Conservation (phyloP, 2,797 vertebrate genomes). For the Acanthurus leucopareius region DNA sequence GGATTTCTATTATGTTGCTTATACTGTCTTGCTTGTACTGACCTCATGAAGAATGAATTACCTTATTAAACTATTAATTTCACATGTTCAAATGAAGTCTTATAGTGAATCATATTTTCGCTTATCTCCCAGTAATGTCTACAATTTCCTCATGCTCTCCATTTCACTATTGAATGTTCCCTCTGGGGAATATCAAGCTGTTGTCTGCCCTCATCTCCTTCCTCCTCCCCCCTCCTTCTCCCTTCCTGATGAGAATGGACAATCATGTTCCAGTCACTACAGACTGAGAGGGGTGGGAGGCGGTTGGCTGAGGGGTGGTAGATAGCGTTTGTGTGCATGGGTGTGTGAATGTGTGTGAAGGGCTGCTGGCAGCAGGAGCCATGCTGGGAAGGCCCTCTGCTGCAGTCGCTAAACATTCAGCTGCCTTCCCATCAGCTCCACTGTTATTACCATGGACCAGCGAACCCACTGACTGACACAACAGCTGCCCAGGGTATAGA, state of each 20-base stretch:
- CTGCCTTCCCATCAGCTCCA: constrained; percentile 68
- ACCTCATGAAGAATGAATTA: constrained; percentile 39
- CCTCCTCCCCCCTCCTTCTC: background rate
- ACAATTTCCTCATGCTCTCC: constrained; percentile 47
- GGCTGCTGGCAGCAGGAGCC: constrained; percentile 40
- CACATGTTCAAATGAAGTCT: constrained; percentile 41
- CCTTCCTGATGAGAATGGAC: constrained; percentile 52
- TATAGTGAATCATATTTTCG: constrained; percentile 53
- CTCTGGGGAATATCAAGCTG: constrained; percentile 56
- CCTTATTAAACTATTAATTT: constrained; percentile 41
- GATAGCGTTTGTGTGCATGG: constrained; percentile 25
- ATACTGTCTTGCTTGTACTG: background rate
- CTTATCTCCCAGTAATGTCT: constrained; percentile 38
- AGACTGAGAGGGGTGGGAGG: constrained; percentile 39
- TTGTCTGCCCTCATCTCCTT: constrained; percentile 34
- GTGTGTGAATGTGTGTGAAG: constrained; percentile 5
- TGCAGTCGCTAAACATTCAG: constrained; percentile 70
- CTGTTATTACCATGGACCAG: constrained; percentile 77
- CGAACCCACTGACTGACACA: constrained; percentile 64
- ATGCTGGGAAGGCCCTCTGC: constrained; percentile 63
- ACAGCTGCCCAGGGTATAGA: constrained; percentile 66
- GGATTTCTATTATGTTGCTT: background rate
- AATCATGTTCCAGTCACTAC: constrained; percentile 43
- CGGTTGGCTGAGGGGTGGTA: constrained; percentile 36
- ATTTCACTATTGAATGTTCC: constrained; percentile 37